Evolutionary conservation across 2,113 vertebrate species (phyloP), one percentile per base, ranked within the genome.

Genomic region (Psilopogon haemacephalus): DNA sequence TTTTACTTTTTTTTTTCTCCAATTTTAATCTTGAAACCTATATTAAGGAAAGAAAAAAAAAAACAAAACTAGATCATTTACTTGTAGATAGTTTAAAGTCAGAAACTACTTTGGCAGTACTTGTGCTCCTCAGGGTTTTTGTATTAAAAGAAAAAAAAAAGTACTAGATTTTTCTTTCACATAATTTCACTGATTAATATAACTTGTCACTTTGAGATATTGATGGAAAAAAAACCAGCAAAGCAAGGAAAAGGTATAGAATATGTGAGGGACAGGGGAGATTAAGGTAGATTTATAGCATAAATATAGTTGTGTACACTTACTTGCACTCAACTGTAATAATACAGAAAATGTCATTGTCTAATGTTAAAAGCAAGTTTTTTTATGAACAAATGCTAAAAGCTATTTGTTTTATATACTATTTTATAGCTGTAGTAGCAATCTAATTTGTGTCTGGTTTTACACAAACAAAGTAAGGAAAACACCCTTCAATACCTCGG

Each of bases 351-450:
- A 50, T 59, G 1, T 71, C 2, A 0, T 78, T 95, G 60, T 64
- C 89, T 97, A 89, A 94, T 54, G 50, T 95, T 93, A 88, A 90
- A 97, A 95, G 72, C 50, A 13, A 84, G 44, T 24, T 8, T 14
- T 94, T 87, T 37, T 93, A 42, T 70, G 63, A 85, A 77, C 94
- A 68, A 64, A 58, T 91, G 62, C 75, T 96, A 95, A 97, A 97
- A 96, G 65, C 83, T 93, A 84, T 62, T 93, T 96, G 55, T 35
- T 93, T 97, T 97, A 89, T 95, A 48, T 81, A 81, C 42, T 87
- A 54, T 71, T 92, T 91, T 90, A 84, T 81, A 88, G 81, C 63
- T 92, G 23, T 78, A 89, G 79, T 71, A 89, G 76, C 93, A 95
- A 94, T 85, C 37, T 76, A 58, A 81, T 91, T 84, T 96, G 77